Percentiles rank a stretch among this genome's conserved stretches.
Conservation (phyloP, 2,888 invertebrate genomes). For the Megamerina dolium region DNA sequence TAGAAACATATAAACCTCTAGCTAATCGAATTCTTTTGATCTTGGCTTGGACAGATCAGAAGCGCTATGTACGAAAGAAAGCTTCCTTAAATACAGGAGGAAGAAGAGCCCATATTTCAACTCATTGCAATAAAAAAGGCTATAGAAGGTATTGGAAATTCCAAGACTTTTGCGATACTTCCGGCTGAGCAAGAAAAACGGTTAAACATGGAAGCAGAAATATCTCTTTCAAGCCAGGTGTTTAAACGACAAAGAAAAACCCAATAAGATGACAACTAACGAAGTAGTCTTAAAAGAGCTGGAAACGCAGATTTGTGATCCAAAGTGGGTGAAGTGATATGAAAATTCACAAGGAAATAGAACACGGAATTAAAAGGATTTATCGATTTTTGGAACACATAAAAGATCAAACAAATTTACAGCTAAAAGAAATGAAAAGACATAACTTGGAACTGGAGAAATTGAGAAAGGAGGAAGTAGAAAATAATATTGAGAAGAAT, state of each 20-base stretch:
- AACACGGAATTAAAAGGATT: neutral
- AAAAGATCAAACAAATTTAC: no score
- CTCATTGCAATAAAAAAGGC: neutral
- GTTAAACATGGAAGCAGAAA: neutral
- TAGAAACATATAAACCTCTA: no score
- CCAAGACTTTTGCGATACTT: no score
- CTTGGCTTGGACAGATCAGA: constrained; percentile 4
- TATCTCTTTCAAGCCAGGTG: no score
- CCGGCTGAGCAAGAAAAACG: neutral
- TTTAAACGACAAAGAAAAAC: no score
- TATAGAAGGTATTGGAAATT: neutral
- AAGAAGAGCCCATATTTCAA: neutral
- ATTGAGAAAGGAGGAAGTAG: neutral
- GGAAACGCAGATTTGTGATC: constrained; percentile 2
- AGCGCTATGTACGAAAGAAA: constrained; percentile 1
- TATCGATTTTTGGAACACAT: neutral
- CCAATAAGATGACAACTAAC: no score
- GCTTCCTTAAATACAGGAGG: constrained; percentile 2
- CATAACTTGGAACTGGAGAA: neutral
- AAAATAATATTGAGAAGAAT: no score
- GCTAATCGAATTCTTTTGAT: no score
- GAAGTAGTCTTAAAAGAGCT: neutral
- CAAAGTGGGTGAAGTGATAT: no score
- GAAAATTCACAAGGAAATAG: neutral
- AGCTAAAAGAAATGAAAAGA: neutral